phyloP scores from a whole-genome alignment of 1,140 invertebrate genomes.

The Drosophila lacertosa region DNA sequence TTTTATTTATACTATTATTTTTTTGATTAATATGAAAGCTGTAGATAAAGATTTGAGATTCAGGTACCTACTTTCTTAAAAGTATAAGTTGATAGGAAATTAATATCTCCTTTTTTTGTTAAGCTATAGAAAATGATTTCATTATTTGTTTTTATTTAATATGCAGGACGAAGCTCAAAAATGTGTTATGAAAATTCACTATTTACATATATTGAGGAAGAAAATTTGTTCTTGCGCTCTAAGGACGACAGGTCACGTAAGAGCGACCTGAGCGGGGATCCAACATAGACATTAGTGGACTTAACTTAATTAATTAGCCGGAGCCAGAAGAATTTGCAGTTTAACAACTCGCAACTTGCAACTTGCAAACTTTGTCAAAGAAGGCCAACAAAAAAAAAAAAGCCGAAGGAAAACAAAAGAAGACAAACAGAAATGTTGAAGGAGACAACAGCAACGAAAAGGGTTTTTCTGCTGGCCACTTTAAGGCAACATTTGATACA shows the following conservation, averaged over 20 bases:
- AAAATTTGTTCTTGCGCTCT: not conserved
- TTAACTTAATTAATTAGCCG: conserved; percentile 54
- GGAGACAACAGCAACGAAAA: conserved; percentile 6
- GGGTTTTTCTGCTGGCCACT: conserved; percentile 24
- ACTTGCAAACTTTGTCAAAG: conserved; percentile 48
- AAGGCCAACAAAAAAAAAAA: conserved; percentile 4
- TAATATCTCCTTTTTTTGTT: no score
- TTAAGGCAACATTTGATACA: conserved; percentile 38
- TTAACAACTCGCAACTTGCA: conserved; percentile 39
- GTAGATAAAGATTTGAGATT: no score
- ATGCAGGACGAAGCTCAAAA: no score
- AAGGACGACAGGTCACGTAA: not conserved
- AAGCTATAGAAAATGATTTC: no score
- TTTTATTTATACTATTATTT: no score
- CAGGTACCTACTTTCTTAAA: no score
- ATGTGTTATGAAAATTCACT: no score
- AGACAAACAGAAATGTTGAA: conserved; percentile 47
- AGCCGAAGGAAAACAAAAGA: no score
- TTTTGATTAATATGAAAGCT: no score
- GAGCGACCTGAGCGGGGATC: conserved; percentile 26
- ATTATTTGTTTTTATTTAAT: no score
- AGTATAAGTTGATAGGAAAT: no score
- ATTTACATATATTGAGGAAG: no score
- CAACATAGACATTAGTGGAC: conserved; percentile 42
- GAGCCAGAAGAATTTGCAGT: conserved; percentile 35